Base-by-base conservation (phyloP, 2,888 invertebrate species). In the Drosophila cyrtoloma region DNA sequence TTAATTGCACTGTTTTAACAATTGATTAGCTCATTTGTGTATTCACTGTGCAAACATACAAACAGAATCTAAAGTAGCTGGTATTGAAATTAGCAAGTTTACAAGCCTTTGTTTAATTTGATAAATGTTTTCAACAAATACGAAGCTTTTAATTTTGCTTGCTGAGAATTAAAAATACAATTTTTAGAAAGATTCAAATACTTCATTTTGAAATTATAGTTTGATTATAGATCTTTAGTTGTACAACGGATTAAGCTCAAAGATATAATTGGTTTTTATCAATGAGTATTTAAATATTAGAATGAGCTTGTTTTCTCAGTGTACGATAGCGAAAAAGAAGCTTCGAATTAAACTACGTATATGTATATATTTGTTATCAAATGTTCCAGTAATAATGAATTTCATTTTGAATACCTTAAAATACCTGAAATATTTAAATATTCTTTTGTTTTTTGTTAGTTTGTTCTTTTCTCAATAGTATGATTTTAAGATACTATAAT, bases 11-110 rank as follows among this genome's bases (percentile, higher is more conserved):
- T 50, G 37, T 33, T 32, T 75, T 32, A 28, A 42, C 67, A 59
- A 63, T 61, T 63, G 75, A 68, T 87, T 87, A 85, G 81, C 77
- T 85, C 81, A 84, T 87, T 79, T 55, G 50, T 53, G 35, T 30
- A 51, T 30, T 66, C 35, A 53, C 44, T 52, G 59, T 68, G 59
- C 71, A 67, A 66, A 62, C 50, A 59, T 33, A 30, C 16, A 4
- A 19, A 22, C 10, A 56, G 33, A 16, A 10, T 32, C 22, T 16
- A 12, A 60, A 52, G 22, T 65, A n/a, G 37, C 19, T 58, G 57
- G 22, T 6, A 35, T 22, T 68, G 6, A 53, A 39, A 35, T 50
- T 61, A 14, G 16, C 33, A n/a, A 26, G 37, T 19, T 58, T 26
- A 1, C 32, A 44, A 35, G 4, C 26, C 33, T 67, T 68, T 70